Conservation (phyloP, 2,888 invertebrate genomes). For the Stegana nigrithorax region DNA sequence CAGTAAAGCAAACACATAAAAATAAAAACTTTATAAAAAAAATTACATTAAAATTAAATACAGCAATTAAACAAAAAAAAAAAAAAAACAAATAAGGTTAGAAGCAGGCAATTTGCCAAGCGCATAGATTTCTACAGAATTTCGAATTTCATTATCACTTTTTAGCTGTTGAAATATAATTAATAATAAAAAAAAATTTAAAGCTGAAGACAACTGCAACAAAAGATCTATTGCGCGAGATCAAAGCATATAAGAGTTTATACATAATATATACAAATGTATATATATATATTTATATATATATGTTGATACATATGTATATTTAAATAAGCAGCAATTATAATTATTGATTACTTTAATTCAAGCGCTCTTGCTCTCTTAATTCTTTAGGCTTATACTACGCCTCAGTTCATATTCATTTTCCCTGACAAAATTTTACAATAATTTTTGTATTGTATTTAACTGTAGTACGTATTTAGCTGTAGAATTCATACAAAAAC, state of each 20-base stretch:
- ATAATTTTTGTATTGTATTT: conserved; percentile 16
- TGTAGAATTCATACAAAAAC: conserved; percentile 4
- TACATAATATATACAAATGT: conserved; percentile 20
- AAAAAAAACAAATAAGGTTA: conserved; percentile 8
- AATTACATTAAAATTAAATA: conserved; percentile 40
- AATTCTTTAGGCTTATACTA: conserved; percentile 3
- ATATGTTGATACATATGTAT: too few relatives aligned
- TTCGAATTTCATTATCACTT: neutral
- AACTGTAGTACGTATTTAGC: conserved; percentile 3
- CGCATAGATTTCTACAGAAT: conserved; percentile 56
- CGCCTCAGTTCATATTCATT: neutral
- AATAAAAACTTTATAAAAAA: conserved; percentile 40
- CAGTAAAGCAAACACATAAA: conserved; percentile 53
- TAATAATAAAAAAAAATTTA: conserved; percentile 4
- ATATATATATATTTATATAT: conserved; percentile 42
- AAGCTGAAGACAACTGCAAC: conserved; percentile 15
- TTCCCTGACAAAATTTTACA: neutral
- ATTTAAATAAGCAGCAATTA: too few relatives aligned
- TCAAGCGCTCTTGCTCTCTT: conserved; percentile 11
- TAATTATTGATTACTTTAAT: too few relatives aligned
- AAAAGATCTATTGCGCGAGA: conserved; percentile 1
- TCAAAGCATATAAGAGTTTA: conserved; percentile 22
- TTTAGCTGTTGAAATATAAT: conserved; percentile 11
- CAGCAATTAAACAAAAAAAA: conserved; percentile 42
- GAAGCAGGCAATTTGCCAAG: conserved; percentile 47